A percentile compares a stretch with the other conserved stretches of the same genome.
phyloP scores from a whole-genome alignment of 2,113 vertebrate species.

The Lota lota region DNA sequence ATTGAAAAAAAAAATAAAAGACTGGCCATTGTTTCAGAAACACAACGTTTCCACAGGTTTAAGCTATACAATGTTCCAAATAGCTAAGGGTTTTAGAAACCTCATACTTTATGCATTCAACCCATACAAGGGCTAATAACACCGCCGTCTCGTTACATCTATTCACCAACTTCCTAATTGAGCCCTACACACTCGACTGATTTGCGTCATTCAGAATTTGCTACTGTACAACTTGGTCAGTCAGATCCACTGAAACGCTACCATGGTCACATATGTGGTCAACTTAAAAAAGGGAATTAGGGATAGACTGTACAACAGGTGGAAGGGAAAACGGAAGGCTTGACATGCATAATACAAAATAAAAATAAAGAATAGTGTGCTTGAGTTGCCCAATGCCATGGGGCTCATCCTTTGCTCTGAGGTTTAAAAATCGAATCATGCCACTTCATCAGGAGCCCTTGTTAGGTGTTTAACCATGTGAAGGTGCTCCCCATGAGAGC shows the following conservation, averaged over 20 bases:
- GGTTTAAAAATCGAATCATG: slow-evolving; percentile 24
- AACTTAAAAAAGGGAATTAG: slow-evolving; percentile 22
- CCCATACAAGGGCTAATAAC: slow-evolving; percentile 27
- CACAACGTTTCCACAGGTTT: slow-evolving; percentile 58
- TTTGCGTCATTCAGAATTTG: slow-evolving; percentile 32
- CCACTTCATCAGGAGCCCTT: slow-evolving; percentile 57
- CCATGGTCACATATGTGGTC: slow-evolving; percentile 44
- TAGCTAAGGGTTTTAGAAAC: slow-evolving; percentile 17
- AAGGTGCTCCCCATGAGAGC: slow-evolving; percentile 16
- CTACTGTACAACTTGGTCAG: slow-evolving; percentile 60
- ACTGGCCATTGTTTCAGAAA: slow-evolving; percentile 64
- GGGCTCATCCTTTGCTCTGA: slow-evolving; percentile 29
- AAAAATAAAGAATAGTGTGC: slow-evolving; percentile 38
- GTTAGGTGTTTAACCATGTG: slow-evolving; percentile 26
- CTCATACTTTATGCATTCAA: slow-evolving; percentile 48
- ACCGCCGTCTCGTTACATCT: slow-evolving; percentile 20
- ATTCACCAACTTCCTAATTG: background rate
- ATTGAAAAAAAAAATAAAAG: slow-evolving; percentile 35
- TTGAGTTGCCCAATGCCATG: slow-evolving; percentile 16
- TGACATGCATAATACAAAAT: slow-evolving; percentile 53
- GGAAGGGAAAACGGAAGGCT: background rate
- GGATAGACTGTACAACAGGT: slow-evolving; percentile 40
- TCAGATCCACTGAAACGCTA: slow-evolving; percentile 57
- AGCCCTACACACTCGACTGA: slow-evolving; percentile 9
- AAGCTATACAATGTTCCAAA: slow-evolving; percentile 56